These are phyloP conservation scores for Diphyllodes magnificus DNA, from an alignment of 2,113 vertebrate genomes.

Conservation along the genomic window DNA sequence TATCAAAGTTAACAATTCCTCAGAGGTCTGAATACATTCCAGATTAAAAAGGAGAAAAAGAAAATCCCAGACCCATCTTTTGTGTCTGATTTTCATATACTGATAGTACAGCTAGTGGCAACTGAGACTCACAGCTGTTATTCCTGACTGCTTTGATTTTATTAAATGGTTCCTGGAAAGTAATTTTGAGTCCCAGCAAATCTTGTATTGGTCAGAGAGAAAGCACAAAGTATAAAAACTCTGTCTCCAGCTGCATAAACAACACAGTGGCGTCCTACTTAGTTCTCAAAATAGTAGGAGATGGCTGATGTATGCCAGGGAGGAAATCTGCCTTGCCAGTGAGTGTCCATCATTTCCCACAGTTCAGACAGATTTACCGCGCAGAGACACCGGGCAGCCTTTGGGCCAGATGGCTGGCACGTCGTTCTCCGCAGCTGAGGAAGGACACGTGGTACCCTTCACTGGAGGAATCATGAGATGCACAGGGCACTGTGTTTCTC, in stretches of 20 bases:
- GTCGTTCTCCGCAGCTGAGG: neutral
- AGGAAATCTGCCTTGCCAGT: neutral
- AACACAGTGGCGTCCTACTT: neutral
- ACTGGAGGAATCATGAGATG: neutral
- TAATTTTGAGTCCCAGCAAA: neutral
- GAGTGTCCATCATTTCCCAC: neutral
- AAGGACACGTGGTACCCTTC: neutral
- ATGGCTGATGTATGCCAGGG: neutral
- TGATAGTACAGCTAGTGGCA: neutral
- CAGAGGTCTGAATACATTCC: neutral
- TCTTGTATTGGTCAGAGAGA: neutral
- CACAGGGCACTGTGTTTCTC: neutral
- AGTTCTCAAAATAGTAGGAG: neutral
- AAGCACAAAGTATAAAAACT: neutral
- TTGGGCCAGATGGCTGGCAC: neutral
- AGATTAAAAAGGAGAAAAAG: neutral
- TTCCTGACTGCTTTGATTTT: neutral
- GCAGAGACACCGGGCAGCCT: neutral
- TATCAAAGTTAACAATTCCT: neutral
- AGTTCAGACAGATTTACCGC: neutral
- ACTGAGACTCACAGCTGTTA: neutral
- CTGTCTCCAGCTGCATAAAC: neutral
- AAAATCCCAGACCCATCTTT: neutral
- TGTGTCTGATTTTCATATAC: neutral
- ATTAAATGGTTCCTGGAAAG: neutral